phyloP scores from a whole-genome alignment of 2,113 vertebrate species.

The Pica pica region DNA sequence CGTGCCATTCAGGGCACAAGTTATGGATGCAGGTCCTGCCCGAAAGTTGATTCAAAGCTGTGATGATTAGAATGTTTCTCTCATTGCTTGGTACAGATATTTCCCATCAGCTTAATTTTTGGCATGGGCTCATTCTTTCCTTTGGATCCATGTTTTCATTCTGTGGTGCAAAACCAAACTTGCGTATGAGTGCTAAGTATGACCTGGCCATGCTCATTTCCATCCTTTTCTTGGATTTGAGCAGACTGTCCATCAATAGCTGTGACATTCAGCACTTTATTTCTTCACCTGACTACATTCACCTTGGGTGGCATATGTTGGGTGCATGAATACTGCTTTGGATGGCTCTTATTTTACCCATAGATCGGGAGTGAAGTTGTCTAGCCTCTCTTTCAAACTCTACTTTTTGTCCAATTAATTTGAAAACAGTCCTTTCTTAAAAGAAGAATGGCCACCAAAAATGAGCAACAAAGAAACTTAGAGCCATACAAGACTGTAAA shows the following conservation, averaged over 20 bases:
- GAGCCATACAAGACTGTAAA: not conserved
- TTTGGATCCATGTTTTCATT: not conserved
- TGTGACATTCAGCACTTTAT: not conserved
- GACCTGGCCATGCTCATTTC: not conserved
- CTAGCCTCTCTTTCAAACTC: not conserved
- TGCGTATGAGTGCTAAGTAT: not conserved
- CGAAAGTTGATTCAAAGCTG: not conserved
- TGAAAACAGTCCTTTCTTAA: not conserved
- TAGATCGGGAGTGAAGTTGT: not conserved
- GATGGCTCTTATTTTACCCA: not conserved
- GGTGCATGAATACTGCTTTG: not conserved
- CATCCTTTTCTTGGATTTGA: not conserved
- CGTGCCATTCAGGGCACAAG: not conserved
- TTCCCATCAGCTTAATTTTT: not conserved
- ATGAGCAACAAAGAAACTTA: not conserved
- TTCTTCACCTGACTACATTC: not conserved
- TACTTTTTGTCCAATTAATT: not conserved
- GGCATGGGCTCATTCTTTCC: not conserved
- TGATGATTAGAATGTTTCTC: not conserved
- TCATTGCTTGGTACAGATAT: not conserved
- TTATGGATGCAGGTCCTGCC: not conserved
- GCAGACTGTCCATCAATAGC: not conserved
- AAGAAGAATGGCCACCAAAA: not conserved
- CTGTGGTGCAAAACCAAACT: not conserved
- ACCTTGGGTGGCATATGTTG: not conserved